These are phyloP conservation scores for Cyclophora punctaria DNA, from an alignment of 2,888 invertebrate genomes.

Conservation along the genomic window DNA sequence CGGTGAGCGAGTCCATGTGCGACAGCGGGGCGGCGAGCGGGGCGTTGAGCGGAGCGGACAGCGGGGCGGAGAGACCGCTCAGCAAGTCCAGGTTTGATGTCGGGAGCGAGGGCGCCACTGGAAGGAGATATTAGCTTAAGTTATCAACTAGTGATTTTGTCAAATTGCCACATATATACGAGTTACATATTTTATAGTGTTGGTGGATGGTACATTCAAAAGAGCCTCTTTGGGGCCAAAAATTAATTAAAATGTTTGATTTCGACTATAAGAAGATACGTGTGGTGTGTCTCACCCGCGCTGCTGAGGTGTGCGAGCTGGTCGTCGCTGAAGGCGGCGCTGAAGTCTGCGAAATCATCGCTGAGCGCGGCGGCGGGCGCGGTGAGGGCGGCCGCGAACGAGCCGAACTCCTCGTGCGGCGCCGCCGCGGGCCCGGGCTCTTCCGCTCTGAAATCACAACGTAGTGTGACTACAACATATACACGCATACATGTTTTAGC, in stretches of 20 bases:
- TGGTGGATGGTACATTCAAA: too few species aligned
- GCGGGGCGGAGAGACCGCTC: conserved; percentile 31
- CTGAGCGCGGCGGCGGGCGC: conserved; percentile 21
- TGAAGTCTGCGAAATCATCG: conserved; percentile 10
- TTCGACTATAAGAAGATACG: too few species aligned
- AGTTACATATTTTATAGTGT: too few species aligned
- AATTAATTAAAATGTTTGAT: too few species aligned
- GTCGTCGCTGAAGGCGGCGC: conserved; percentile 70
- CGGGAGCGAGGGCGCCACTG: conserved; percentile 17
- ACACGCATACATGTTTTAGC: too few species aligned
- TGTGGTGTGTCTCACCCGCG: too few species aligned
- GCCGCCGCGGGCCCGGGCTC: conserved; percentile 28
- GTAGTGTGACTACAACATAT: neutral
- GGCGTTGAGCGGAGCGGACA: conserved; percentile 14
- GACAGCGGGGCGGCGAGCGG: conserved; percentile 14
- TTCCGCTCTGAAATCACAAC: conserved; percentile 44
- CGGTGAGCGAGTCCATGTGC: conserved; percentile 30
- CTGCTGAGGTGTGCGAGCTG: neutral
- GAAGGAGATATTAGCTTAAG: too few species aligned
- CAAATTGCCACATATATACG: too few species aligned
- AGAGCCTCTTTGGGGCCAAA: too few species aligned
- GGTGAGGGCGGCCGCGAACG: conserved; percentile 83
- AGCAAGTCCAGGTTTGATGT: conserved; percentile 59
- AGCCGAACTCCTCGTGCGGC: conserved; percentile 79
- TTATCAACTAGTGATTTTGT: too few species aligned